Evolutionary conservation across 1,140 invertebrate genomes (phyloP).

Genomic region (Ectropis grisescens): DNA sequence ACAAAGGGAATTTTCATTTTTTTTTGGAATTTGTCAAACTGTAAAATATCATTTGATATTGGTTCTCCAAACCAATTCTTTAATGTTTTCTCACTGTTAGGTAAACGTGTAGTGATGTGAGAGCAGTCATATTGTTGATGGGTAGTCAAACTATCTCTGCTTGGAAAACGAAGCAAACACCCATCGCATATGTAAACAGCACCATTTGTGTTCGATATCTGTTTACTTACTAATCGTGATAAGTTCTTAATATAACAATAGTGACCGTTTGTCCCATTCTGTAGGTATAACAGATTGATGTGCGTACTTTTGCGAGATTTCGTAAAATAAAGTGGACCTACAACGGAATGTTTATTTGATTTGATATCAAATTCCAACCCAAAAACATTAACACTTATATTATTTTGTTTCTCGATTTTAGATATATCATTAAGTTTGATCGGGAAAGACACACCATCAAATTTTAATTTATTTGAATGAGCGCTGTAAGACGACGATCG

Average conservation of each 20-base stretch:
- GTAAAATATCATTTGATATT: conserved; percentile 15
- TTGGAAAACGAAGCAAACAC: conserved; percentile 33
- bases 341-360: conserved; percentile 12
- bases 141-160: conserved; percentile 8
- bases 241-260: conserved; percentile 38
- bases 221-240: conserved; percentile 24
- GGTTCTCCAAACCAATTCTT: conserved; percentile 18
- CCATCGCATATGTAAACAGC: conserved; percentile 31
- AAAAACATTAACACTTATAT: conserved; percentile 33
- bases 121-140: conserved; percentile 26
- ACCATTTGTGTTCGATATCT: conserved; percentile 19
- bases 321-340: conserved; percentile 33
- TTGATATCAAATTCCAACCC: conserved; percentile 20
- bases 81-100: conserved; percentile 7
- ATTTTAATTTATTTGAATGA: conserved; percentile 32
- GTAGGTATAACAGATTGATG: conserved; percentile 26
- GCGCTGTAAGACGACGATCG: conserved; percentile 28
- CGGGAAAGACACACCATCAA: conserved; percentile 39
- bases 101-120: conserved; percentile 19
- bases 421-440: conserved; percentile 36
- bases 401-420: conserved; percentile 45
- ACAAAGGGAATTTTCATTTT: conserved; percentile 29
- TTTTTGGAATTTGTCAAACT: conserved; percentile 27
- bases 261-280: conserved; percentile 18
- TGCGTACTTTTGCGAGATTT: conserved; percentile 19